These are phyloP conservation scores for Mirza zaza DNA, from an alignment of 2,113 vertebrate genomes.

Conservation along the genomic window DNA sequence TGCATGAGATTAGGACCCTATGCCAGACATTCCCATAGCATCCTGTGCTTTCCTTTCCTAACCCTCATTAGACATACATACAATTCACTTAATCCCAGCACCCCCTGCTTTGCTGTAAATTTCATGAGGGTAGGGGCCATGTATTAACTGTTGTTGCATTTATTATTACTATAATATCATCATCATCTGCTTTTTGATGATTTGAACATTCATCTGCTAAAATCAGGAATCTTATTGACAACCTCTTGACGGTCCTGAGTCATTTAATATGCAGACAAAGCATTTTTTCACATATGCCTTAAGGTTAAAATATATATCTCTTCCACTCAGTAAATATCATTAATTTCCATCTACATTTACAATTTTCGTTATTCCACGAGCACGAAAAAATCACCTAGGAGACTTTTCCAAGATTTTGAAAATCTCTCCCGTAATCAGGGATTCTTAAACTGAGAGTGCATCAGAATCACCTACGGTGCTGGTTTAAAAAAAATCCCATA, in stretches of 20 bases:
- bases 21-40: not conserved
- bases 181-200: not conserved
- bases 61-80: not conserved
- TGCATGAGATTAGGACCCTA: not conserved
- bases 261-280: not conserved
- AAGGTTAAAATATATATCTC: not conserved
- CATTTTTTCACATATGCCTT: not conserved
- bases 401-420: constrained; percentile 28
- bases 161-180: not conserved
- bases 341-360: not conserved
- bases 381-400: constrained; percentile 21
- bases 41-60: not conserved
- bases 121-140: not conserved
- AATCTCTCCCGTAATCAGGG: not conserved
- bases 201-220: not conserved
- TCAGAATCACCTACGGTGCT: not conserved
- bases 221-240: constrained; percentile 12
- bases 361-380: constrained; percentile 13
- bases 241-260: not conserved
- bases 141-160: not conserved
- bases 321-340: not conserved
- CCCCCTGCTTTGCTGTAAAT: not conserved
- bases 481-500: not conserved
- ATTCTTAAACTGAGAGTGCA: not conserved
- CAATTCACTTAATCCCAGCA: not conserved